Base-by-base conservation (phyloP, 2,797 vertebrate genomes). In the Nyctalus aviator region DNA sequence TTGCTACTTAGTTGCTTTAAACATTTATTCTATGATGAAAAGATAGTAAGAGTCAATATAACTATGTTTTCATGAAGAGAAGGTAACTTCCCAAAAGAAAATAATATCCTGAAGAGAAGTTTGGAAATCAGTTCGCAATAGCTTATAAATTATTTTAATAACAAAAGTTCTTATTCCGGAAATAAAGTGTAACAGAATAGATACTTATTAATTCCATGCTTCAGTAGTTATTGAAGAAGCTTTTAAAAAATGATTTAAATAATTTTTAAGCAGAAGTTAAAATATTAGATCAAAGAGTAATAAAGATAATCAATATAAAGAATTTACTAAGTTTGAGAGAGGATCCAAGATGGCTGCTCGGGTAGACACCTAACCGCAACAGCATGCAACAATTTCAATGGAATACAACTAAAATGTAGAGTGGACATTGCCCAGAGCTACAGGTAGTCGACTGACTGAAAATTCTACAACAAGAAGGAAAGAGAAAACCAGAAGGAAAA, bases 141-240 rank as follows among this genome's bases (percentile, higher is more conserved):
- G 75, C 8, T 77, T 69, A 59, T 81, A 90, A 90, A 85, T 14
- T 62, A 91, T 83, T 76, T 87, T 48, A 90, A 71, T 44, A 94
- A 91, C 27, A 82, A 72, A 91, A 82, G 41, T 75, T 90, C 64
- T 92, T 55, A 84, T 35, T 90, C 15, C 50, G 21, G 12, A 55
- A 88, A 88, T 55, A 91, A 86, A 91, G 18, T 73, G 37, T 71
- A 35, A 64, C 3, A 88, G 20, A 78, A 62, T 12, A 53, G 25
- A 91, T 18, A 72, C 21, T 75, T 30, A 71, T 3, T 6, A n/a
- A 91, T 32, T 66, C 41, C 83, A 64, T 44, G 35, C 12, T 75
- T 88, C 50, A 17, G 1, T 91, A 81, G 78, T 81, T 81, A 88
- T 6, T 71, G 23, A 10, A 83, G 73, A 95, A 84, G 30, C 32